Base-by-base conservation (phyloP, 2,797 vertebrate genomes). In the Momotus momota region DNA sequence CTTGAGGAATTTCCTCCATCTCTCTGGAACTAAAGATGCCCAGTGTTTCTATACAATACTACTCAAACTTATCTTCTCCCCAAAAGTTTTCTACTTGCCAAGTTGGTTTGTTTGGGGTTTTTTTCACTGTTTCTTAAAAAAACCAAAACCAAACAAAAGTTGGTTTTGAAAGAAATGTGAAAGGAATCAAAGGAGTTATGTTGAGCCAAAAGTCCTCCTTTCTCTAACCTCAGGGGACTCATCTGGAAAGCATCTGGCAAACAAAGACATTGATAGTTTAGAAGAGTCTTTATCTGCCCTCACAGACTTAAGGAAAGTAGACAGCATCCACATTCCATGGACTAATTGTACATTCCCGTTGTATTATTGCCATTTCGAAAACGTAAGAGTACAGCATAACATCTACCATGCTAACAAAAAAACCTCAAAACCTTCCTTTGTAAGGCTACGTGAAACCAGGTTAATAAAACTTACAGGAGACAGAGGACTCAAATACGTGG, bases 161-260 rank as follows among this genome's bases (percentile, higher is more conserved):
- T 81, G 93, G 58, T 90, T 96, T 96, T 93, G 87, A 94, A 90
- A 94, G 79, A 94, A 95, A 84, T 83, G 70, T 79, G 87, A 96
- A 90, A 94, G 66, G 81, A 90, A 90, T 78, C 79, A 90, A 91
- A 93, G 62, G 70, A 80, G 27, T 73, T 88, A 45, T 35, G 54
- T 48, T 62, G 77, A 84, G 80, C 81, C 94, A 90, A 9, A 94
- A 79, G 64, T 58, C 20, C 79, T 69, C 41, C 61, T 93, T 96
- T 93, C 93, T 88, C 82, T 51, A 88, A 85, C 91, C 94, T 90
- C 69, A 38, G 79, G 75, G n/a, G 78, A 81, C 58, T 94, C 72
- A 88, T 91, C 85, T 96, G 89, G 91, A 96, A 89, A 94, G 77
- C 82, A 91, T 94, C 85, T 91, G 85, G 54, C 89, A 94, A 93